A percentile compares a stretch with the other conserved stretches of the same genome.
Conservation (phyloP, 1,140 invertebrate genomes). For the Aphidius ervi region DNA sequence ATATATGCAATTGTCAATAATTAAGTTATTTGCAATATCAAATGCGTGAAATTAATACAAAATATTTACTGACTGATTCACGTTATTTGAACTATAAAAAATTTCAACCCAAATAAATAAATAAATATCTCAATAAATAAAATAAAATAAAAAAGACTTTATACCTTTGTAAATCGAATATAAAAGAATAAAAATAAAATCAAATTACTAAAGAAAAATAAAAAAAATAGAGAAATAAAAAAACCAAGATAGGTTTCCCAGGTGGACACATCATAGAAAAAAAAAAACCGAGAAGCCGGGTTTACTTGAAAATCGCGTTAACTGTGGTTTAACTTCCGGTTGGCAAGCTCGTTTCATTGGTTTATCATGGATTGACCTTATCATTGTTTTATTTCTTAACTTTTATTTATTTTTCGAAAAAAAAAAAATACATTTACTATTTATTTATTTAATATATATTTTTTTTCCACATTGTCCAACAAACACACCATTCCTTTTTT, state of each 20-base stretch:
- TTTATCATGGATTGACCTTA: slow-evolving; percentile 17
- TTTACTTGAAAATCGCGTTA: slow-evolving; percentile 21
- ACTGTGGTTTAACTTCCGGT: slow-evolving; percentile 17
- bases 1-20: slow-evolving; percentile 10
- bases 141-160: neutral
- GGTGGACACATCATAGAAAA: slow-evolving; percentile 1
- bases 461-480: slow-evolving; percentile 9
- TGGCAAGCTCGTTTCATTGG: slow-evolving; percentile 6
- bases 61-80: too few relatives aligned
- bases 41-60: slow-evolving; percentile 4
- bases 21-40: slow-evolving; percentile 1
- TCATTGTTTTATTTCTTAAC: slow-evolving; percentile 9
- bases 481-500: neutral
- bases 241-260: slow-evolving; percentile 5
- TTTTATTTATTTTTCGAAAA: slow-evolving; percentile 3
- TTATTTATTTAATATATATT: slow-evolving; percentile 10
- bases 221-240: slow-evolving; percentile 1
- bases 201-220: neutral
- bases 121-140: neutral
- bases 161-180: neutral
- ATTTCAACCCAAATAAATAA: too few relatives aligned
- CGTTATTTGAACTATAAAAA: too few relatives aligned
- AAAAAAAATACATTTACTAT: neutral
- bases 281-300: slow-evolving; percentile 11
- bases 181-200: neutral